These are phyloP conservation scores for Pomacea canaliculata DNA, from an alignment of 2,888 invertebrate species.

Conservation along the genomic window DNA sequence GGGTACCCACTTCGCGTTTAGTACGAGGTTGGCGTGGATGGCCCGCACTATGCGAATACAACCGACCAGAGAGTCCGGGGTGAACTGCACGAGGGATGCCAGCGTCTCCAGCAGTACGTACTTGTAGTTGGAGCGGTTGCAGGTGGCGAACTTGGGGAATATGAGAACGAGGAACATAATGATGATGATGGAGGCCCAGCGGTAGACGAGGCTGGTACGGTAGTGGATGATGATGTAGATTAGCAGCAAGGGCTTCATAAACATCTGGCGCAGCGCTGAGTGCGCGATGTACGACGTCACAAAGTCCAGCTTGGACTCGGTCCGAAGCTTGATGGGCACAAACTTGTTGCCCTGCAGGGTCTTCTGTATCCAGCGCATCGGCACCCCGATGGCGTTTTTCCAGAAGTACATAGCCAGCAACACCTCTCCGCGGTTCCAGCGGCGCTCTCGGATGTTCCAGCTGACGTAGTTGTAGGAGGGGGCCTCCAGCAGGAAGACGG, in stretches of 20 bases:
- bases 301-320: conserved; percentile 55
- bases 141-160: conserved; percentile 60
- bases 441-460: conserved; percentile 59
- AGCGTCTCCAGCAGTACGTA: conserved; percentile 57
- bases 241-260: conserved; percentile 59
- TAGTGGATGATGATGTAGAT: conserved; percentile 55
- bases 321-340: conserved; percentile 53
- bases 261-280: conserved; percentile 58
- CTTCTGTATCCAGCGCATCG: conserved; percentile 54
- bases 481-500: conserved; percentile 51
- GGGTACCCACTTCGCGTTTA: conserved; percentile 58
- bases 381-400: conserved; percentile 51
- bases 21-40: conserved; percentile 52
- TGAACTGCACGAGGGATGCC: conserved; percentile 60
- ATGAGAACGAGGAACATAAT: conserved; percentile 59
- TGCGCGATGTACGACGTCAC: conserved; percentile 60
- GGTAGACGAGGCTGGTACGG: conserved; percentile 47
- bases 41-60: conserved; percentile 56
- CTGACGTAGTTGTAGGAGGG: conserved; percentile 60
- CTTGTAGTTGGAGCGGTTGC: conserved; percentile 51
- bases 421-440: conserved; percentile 62
- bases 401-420: conserved; percentile 60
- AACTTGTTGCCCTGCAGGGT: conserved; percentile 53
- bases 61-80: conserved; percentile 61
- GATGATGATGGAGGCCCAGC: conserved; percentile 54